Percentiles rank a stretch among this genome's conserved stretches.
phyloP scores from a whole-genome alignment of 2,797 vertebrate genomes.

The Aplochiton taeniatus region DNA sequence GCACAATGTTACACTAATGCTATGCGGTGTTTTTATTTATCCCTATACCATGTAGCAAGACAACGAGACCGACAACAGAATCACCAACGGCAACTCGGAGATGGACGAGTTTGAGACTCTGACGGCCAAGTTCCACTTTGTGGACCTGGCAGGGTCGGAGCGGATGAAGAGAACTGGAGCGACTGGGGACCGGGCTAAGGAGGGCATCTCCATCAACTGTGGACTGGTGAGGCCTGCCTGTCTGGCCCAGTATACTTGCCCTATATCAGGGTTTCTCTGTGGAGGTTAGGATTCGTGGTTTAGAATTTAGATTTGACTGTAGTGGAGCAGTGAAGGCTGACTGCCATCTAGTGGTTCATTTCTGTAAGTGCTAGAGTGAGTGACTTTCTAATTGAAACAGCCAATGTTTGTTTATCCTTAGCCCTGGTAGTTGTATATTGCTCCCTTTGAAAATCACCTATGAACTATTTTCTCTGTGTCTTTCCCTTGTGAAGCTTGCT shows the following conservation, averaged over 20 bases:
- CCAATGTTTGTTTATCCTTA: not conserved
- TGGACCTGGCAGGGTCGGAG: conserved; percentile 83
- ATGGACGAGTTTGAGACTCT: conserved; percentile 93
- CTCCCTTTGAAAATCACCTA: not conserved
- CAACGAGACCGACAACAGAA: conserved; percentile 83
- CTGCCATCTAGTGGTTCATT: conserved; percentile 57
- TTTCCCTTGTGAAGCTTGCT: conserved; percentile 78
- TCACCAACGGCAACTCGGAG: conserved; percentile 85
- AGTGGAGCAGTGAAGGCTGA: not conserved
- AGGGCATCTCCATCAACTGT: conserved; percentile 98
- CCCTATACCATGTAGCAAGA: conserved; percentile 72
- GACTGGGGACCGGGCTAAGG: conserved; percentile 91
- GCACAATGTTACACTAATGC: not conserved
- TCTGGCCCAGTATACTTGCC: not conserved
- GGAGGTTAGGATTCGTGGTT: not conserved
- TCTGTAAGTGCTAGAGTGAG: not conserved
- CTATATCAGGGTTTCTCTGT: not conserved
- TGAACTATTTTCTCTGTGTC: not conserved
- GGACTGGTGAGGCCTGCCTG: conserved; percentile 81
- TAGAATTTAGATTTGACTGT: not conserved
- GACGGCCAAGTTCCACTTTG: conserved; percentile 90
- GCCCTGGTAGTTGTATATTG: not conserved
- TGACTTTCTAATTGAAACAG: too few species aligned
- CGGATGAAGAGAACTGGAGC: conserved; percentile 92
- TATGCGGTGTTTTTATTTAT: conserved; percentile 9